Percentiles rank a stretch among this genome's conserved stretches.
These are phyloP conservation scores for Virgularia gustaviana DNA, from an alignment of 92 coral and sea anemone species.

Conservation along the genomic window DNA sequence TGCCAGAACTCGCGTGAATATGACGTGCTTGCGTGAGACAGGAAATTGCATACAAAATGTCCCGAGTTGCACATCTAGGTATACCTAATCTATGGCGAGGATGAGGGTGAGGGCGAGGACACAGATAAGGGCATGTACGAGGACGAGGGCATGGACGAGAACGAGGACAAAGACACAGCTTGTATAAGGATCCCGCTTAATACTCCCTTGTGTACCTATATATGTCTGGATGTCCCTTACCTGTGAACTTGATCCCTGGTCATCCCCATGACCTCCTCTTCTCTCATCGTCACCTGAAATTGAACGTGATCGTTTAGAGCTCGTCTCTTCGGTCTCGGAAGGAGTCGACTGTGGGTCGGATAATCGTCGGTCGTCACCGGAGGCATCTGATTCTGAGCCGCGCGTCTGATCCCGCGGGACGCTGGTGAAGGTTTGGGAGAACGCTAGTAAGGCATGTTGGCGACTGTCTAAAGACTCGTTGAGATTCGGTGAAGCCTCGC, in stretches of 20 bases:
- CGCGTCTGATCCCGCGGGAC: neutral
- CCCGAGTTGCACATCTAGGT: too few relatives aligned
- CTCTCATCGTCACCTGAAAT: conserved; percentile 40
- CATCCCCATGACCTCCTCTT: neutral
- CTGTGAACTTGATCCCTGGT: neutral
- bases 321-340: conserved; percentile 19
- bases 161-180: neutral
- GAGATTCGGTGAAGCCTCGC: neutral
- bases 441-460: conserved; percentile 17
- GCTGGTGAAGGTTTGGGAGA: conserved; percentile 27
- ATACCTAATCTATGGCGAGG: too few relatives aligned
- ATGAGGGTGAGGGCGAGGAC: too few relatives aligned
- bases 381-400: too few relatives aligned
- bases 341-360: conserved; percentile 31
- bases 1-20: too few relatives aligned
- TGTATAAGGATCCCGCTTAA: neutral
- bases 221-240: neutral
- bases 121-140: too few relatives aligned
- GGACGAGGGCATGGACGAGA: too few relatives aligned
- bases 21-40: too few relatives aligned
- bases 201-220: neutral
- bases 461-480: conserved; percentile 21
- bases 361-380: conserved; percentile 14
- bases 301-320: conserved; percentile 38
- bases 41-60: too few relatives aligned